phyloP scores from a whole-genome alignment of 2,113 vertebrate species.

The Lynx canadensis region DNA sequence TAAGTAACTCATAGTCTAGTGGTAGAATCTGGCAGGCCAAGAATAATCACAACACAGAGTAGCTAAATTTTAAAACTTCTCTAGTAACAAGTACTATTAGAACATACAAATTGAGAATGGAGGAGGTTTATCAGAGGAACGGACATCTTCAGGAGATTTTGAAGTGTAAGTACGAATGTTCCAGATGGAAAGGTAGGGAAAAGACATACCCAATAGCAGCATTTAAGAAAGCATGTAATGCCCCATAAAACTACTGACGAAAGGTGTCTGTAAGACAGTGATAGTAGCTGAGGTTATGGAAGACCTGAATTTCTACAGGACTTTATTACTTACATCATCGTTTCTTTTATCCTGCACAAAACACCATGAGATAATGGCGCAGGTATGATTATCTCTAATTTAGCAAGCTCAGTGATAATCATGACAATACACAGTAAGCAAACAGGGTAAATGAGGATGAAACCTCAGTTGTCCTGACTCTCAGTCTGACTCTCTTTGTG shows the following conservation, averaged over 20 bases:
- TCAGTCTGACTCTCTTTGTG: background rate
- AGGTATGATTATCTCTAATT: background rate
- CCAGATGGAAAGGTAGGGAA: background rate
- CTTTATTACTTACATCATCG: background rate
- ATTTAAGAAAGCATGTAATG: background rate
- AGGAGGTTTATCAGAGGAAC: background rate
- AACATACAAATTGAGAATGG: background rate
- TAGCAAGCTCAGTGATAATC: background rate
- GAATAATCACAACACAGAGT: background rate
- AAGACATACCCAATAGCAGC: background rate
- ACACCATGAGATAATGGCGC: background rate
- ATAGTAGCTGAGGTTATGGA: background rate
- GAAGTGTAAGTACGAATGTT: background rate
- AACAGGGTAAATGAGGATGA: background rate
- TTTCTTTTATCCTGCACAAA: background rate
- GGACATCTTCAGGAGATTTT: background rate
- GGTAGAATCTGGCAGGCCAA: background rate
- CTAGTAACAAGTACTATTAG: background rate
- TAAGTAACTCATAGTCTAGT: background rate
- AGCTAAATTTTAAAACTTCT: background rate
- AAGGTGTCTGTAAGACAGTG: background rate
- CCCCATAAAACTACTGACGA: background rate
- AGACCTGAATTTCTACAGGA: background rate
- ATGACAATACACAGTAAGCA: background rate
- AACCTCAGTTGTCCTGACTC: background rate